Conservation (phyloP, 1,140 invertebrate species). For the Tetranychus cinnabarinus region DNA sequence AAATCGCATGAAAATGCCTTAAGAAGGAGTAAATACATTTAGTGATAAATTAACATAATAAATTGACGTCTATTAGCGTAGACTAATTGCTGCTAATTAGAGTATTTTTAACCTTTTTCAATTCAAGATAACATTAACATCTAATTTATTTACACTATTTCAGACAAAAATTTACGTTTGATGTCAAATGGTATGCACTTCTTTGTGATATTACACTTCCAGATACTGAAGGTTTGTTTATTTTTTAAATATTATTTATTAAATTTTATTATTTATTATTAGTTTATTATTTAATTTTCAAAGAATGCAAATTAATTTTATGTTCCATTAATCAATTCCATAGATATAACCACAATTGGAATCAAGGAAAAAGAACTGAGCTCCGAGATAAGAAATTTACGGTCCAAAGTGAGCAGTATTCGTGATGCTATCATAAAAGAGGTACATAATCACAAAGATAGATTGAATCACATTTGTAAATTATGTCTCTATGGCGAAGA, state of each 20-base stretch:
- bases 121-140: background rate
- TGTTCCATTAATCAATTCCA: background rate
- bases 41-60: too few relatives aligned
- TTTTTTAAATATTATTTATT: background rate
- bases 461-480: background rate
- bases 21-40: too few relatives aligned
- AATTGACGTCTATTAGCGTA: too few relatives aligned
- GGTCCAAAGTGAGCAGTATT: slow-evolving; percentile 59
- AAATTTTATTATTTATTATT: too few relatives aligned
- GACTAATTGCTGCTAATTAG: too few relatives aligned
- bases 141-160: slow-evolving; percentile 7
- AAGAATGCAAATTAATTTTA: background rate
- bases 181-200: slow-evolving; percentile 72
- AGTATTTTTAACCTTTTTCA: background rate
- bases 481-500: too few relatives aligned
- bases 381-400: slow-evolving; percentile 50
- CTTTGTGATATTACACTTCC: slow-evolving; percentile 35
- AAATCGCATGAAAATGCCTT: too few relatives aligned
- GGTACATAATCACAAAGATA: slow-evolving; percentile 20
- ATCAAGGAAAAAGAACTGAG: slow-evolving; percentile 3
- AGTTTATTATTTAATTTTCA: too few relatives aligned
- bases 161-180: slow-evolving; percentile 69
- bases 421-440: slow-evolving; percentile 54
- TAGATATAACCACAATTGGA: background rate
- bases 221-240: background rate